phyloP scores from a whole-genome alignment of 2,888 invertebrate genomes.

The Idaea aversata region DNA sequence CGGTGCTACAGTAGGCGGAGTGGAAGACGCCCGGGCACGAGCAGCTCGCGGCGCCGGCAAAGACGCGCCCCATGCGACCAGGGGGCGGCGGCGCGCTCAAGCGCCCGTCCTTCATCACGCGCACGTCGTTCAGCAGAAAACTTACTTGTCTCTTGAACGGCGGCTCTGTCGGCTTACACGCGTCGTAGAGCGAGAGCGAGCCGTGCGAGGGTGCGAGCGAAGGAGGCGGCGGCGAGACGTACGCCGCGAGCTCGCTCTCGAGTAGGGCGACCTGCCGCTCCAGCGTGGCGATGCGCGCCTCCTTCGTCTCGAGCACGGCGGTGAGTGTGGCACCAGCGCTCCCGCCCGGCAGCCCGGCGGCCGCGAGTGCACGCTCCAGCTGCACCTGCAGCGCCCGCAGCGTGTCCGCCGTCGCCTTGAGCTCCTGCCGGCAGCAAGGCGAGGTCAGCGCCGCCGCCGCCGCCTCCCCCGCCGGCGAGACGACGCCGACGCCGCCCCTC shows the following conservation, averaged over 20 bases:
- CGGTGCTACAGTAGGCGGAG: constrained; percentile 57
- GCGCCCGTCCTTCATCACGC: constrained; percentile 86
- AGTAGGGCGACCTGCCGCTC: constrained; percentile 91
- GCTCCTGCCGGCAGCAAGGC: constrained; percentile 83
- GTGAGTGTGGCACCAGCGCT: constrained; percentile 84
- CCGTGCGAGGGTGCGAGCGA: constrained; percentile 76
- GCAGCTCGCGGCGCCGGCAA: constrained; percentile 43
- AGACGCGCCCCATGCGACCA: constrained; percentile 43
- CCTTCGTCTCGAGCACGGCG: constrained; percentile 91
- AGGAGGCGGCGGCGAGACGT: constrained; percentile 74
- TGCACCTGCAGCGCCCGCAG: constrained; percentile 90
- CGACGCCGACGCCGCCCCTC: constrained; percentile 31
- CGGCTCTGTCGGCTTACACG: constrained; percentile 72
- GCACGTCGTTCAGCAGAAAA: constrained; percentile 90
- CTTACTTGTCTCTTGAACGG: constrained; percentile 91
- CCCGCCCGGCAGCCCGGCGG: constrained; percentile 81
- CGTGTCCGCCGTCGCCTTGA: constrained; percentile 91
- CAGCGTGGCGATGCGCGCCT: constrained; percentile 91
- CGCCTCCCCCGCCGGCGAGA: constrained; percentile 50
- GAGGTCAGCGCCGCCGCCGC: constrained; percentile 54
- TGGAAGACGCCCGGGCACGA: neutral
- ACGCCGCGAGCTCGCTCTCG: constrained; percentile 86
- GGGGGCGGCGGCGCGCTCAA: constrained; percentile 65
- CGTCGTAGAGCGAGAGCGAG: constrained; percentile 77
- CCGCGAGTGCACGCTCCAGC: constrained; percentile 86